These are phyloP conservation scores for Druon quercuslanigerum DNA, from an alignment of 1,140 invertebrate species.

Conservation along the genomic window DNA sequence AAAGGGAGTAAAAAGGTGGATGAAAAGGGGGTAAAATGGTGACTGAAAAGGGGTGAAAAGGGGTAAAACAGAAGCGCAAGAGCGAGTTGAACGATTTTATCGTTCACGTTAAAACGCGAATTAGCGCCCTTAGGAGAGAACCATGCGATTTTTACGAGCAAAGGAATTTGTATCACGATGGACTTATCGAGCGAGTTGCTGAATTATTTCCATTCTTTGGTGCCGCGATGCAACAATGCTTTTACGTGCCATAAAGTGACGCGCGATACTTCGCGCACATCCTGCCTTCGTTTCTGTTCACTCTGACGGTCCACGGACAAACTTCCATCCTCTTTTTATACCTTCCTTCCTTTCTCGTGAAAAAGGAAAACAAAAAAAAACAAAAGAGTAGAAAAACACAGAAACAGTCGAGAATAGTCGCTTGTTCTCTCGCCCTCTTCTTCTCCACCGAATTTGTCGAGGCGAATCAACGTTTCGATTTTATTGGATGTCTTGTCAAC, in stretches of 20 bases:
- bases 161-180: conserved; percentile 65
- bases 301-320: conserved; percentile 43
- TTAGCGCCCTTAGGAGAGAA: conserved; percentile 62
- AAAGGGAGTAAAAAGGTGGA: no score
- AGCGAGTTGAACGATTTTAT: conserved; percentile 59
- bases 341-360: neutral
- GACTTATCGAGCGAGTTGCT: conserved; percentile 64
- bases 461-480: conserved; percentile 34
- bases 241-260: conserved; percentile 69
- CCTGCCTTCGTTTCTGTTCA: conserved; percentile 48
- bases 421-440: conserved; percentile 14
- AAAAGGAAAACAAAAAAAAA: neutral
- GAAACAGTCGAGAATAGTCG: neutral
- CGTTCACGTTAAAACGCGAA: conserved; percentile 64
- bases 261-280: conserved; percentile 46
- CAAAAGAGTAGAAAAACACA: conserved; percentile 15
- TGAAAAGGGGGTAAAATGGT: neutral
- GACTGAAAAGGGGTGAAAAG: conserved; percentile 27
- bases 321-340: neutral
- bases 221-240: conserved; percentile 63
- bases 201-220: conserved; percentile 72
- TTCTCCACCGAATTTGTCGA: conserved; percentile 7
- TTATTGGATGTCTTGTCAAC: conserved; percentile 42
- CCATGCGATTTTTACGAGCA: conserved; percentile 67
- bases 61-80: conserved; percentile 30